Percentiles rank a stretch among this genome's conserved stretches.
Evolutionary conservation across 2,797 vertebrate species (phyloP).

Genomic region (Hypotaenidia philippensis): DNA sequence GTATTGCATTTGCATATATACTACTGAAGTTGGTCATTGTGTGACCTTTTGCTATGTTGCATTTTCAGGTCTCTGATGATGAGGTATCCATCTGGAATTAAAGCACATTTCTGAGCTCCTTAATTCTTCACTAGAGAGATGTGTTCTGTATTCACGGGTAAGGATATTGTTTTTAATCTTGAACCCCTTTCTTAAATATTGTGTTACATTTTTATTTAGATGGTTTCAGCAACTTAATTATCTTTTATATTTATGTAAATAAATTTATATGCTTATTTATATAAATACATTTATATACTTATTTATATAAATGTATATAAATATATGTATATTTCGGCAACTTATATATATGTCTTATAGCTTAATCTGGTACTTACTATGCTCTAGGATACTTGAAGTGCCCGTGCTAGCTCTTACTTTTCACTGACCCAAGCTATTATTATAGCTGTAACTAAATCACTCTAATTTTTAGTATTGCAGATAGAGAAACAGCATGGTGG

Average conservation of each 20-base stretch:
- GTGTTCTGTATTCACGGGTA: conserved; percentile 65
- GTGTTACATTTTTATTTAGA: background rate
- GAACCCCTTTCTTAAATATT: background rate
- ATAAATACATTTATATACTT: too few relatives aligned
- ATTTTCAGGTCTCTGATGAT: conserved; percentile 61
- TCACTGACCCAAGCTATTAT: background rate
- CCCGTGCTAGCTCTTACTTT: background rate
- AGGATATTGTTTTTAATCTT: conserved; percentile 6
- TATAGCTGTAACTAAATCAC: background rate
- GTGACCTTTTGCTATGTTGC: conserved; percentile 1
- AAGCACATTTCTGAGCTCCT: conserved; percentile 33
- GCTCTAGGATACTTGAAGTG: background rate
- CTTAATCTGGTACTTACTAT: background rate
- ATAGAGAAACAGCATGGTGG: background rate
- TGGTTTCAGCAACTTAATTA: background rate
- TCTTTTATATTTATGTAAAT: background rate
- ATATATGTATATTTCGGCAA: background rate
- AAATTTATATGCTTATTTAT: too few relatives aligned
- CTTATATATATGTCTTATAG: background rate
- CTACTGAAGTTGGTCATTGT: background rate
- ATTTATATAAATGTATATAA: too few relatives aligned
- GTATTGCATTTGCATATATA: background rate
- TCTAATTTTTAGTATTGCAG: background rate
- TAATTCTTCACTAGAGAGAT: conserved; percentile 35
- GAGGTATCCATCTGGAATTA: conserved; percentile 35